Evolutionary conservation across 2,113 vertebrate species (phyloP), one percentile per base, ranked within the genome.

Genomic region (Caloenas nicobarica): DNA sequence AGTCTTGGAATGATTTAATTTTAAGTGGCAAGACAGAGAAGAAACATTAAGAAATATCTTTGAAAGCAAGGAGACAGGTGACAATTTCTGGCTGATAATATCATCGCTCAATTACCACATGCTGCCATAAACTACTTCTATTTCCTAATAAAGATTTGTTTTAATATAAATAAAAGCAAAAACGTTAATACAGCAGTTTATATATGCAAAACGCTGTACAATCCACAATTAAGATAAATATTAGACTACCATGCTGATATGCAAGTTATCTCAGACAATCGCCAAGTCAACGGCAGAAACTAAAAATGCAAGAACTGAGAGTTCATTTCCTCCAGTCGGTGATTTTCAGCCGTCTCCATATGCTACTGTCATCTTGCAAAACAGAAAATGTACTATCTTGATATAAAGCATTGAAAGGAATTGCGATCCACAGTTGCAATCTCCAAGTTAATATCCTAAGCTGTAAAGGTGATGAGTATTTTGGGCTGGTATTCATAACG

Each of bases 1-100:
- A 93, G 54, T 86, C 81, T 73, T 91, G 42, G 61, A 82, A 78
- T 68, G 62, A 91, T 94, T 95, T 93, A 70, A 96, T 91, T 94
- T 92, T 91, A 94, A 88, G 64, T 88, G 94, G 93, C 51, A 96
- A 90, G 88, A 56, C 62, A 79, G 14, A 81, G 51, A 90, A 93
- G 68, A 89, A 96, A 92, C 26, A 83, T 62, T 84, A 88, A 88
- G 74, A 91, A 91, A 73, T 72, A 51, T 66, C 79, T 91, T 56
- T 89, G 74, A 89, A 94, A 96, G 81, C 44, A 91, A 82, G 19
- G 89, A 0, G 4, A 88, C 56, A 96, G 81, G 79, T 89, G 73
- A 88, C 73, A 92, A 91, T 85, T 88, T 94, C 64, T 95, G 54
- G 28, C 58, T 77, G 54, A 61, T 84, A 81, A 19, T 12, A 80